Percentiles rank a stretch among this genome's conserved stretches.
phyloP scores from a whole-genome alignment of 2,797 vertebrate genomes.

The Tokudaia muenninki region DNA sequence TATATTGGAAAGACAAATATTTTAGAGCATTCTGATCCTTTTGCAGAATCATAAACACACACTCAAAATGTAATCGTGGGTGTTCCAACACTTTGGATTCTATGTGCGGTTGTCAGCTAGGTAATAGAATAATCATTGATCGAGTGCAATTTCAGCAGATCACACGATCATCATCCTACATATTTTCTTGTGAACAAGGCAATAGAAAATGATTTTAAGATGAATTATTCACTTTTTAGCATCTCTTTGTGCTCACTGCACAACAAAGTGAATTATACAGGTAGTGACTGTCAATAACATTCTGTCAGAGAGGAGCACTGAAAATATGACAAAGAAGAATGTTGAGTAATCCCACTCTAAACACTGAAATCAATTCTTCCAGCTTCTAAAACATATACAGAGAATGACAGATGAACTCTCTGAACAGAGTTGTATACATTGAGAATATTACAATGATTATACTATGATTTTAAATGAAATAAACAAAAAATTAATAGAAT shows the following conservation, averaged over 20 bases:
- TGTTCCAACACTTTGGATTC: slow-evolving; percentile 49
- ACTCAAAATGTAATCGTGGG: slow-evolving; percentile 46
- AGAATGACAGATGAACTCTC: neutral
- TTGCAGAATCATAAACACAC: slow-evolving; percentile 20
- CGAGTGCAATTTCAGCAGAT: slow-evolving; percentile 63
- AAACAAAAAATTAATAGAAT: neutral
- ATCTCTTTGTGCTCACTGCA: slow-evolving; percentile 52
- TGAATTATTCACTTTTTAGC: slow-evolving; percentile 71
- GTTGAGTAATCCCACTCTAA: slow-evolving; percentile 41
- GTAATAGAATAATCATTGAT: slow-evolving; percentile 69
- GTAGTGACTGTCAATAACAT: slow-evolving; percentile 53
- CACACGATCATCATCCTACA: slow-evolving; percentile 54
- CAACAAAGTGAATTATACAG: slow-evolving; percentile 63
- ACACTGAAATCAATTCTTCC: slow-evolving; percentile 16
- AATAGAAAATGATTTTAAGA: slow-evolving; percentile 60
- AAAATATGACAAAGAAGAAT: slow-evolving; percentile 41
- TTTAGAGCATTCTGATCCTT: slow-evolving; percentile 50
- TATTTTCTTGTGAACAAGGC: slow-evolving; percentile 56
- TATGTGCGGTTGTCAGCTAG: slow-evolving; percentile 39
- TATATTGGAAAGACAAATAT: slow-evolving; percentile 53
- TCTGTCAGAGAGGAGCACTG: slow-evolving; percentile 47
- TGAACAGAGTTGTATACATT: neutral
- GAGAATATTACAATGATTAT: neutral
- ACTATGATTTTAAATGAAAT: slow-evolving; percentile 17
- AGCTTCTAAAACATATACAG: neutral